phyloP scores from a whole-genome alignment of 2,797 vertebrate species.

The Peromyscus aztecus region DNA sequence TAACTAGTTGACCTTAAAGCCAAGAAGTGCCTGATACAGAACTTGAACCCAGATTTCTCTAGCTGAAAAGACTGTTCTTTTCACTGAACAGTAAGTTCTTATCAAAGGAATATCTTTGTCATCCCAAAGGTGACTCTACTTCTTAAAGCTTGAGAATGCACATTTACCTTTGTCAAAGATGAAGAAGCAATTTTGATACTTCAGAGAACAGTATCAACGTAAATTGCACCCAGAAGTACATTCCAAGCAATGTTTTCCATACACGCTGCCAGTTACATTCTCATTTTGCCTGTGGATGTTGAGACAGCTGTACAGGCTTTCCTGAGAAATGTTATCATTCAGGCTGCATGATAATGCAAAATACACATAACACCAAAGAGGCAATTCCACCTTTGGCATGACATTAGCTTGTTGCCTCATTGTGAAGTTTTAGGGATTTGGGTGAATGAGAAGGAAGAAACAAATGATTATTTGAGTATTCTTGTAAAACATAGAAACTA shows the following conservation, averaged over 20 bases:
- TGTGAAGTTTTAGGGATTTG: background rate
- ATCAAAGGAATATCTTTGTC: constrained; percentile 24
- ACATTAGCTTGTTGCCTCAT: constrained; percentile 74
- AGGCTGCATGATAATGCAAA: constrained; percentile 85
- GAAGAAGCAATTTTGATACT: constrained; percentile 83
- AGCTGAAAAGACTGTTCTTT: background rate
- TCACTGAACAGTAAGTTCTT: background rate
- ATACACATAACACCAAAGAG: constrained; percentile 80
- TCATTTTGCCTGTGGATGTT: constrained; percentile 78
- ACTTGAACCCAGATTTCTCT: background rate
- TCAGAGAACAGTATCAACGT: constrained; percentile 84
- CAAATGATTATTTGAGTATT: constrained; percentile 71
- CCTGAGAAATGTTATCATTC: constrained; percentile 85
- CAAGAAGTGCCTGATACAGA: background rate
- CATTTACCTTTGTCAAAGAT: constrained; percentile 81
- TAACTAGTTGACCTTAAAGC: background rate
- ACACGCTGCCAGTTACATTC: constrained; percentile 80
- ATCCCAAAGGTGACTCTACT: background rate
- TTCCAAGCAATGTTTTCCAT: constrained; percentile 84
- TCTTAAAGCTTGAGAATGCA: constrained; percentile 63
- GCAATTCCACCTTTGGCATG: constrained; percentile 79
- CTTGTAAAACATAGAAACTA: background rate
- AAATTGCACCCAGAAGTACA: constrained; percentile 85
- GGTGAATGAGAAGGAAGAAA: background rate
- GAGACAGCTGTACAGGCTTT: constrained; percentile 77